A percentile compares a stretch with the other conserved stretches of the same genome.
phyloP scores from a whole-genome alignment of 2,797 vertebrate genomes.

The Melanogrammus aeglefinus region DNA sequence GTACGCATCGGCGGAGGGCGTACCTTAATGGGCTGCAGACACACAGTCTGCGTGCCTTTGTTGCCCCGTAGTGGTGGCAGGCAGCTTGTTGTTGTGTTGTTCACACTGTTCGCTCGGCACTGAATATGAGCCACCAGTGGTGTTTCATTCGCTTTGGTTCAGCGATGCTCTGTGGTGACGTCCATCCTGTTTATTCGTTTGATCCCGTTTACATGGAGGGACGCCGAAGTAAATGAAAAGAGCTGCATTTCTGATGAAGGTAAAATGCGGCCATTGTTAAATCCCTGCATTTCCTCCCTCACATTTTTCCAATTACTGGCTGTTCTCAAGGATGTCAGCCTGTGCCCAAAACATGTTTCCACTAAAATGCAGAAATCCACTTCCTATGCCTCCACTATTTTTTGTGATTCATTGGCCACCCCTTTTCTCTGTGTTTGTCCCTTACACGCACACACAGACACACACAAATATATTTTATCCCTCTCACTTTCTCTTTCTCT shows the following conservation, averaged over 20 bases:
- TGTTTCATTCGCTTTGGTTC: not conserved
- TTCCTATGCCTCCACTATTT: constrained; percentile 34
- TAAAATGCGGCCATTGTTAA: constrained; percentile 65
- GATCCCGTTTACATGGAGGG: constrained; percentile 26
- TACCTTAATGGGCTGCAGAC: constrained; percentile 14
- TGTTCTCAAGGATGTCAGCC: constrained; percentile 62
- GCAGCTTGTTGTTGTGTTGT: not conserved
- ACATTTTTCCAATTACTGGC: constrained; percentile 73
- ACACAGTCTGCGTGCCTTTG: not conserved
- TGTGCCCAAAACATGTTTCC: constrained; percentile 72
- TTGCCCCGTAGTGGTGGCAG: not conserved
- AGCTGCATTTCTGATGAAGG: constrained; percentile 35
- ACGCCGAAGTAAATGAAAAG: constrained; percentile 30
- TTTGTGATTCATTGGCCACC: constrained; percentile 38
- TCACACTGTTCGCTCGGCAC: not conserved
- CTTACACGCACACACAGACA: constrained; percentile 37
- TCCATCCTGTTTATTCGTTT: constrained; percentile 9
- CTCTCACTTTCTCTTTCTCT: no score
- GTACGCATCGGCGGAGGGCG: constrained; percentile 45
- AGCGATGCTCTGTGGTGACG: constrained; percentile 1
- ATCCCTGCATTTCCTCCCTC: constrained; percentile 63
- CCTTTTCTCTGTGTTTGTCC: constrained; percentile 29
- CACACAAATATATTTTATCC: not conserved
- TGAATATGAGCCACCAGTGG: constrained; percentile 12
- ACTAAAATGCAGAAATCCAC: constrained; percentile 60